These are phyloP conservation scores for Dermochelys coriacea DNA, from an alignment of 2,797 vertebrate species.

Conservation along the genomic window DNA sequence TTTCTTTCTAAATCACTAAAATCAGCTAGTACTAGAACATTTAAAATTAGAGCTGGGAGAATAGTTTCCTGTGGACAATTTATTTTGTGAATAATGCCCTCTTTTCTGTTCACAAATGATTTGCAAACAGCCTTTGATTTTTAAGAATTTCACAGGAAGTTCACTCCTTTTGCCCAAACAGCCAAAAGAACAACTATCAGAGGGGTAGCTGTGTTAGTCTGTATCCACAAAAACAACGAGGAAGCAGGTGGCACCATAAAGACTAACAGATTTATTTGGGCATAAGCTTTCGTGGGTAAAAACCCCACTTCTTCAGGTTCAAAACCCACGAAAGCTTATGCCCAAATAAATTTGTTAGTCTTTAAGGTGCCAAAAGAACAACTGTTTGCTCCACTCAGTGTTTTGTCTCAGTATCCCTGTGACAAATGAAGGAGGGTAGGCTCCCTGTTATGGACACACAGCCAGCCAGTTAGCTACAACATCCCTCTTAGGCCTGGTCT, in stretches of 20 bases:
- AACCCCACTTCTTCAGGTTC: too few species aligned
- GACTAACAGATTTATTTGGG: too few species aligned
- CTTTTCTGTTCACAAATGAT: not conserved
- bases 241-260: too few species aligned
- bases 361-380: not conserved
- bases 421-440: too few species aligned
- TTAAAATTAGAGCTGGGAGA: not conserved
- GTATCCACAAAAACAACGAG: too few species aligned
- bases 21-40: conserved; percentile 3
- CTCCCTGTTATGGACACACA: too few species aligned
- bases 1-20: conserved; percentile 27
- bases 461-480: too few species aligned
- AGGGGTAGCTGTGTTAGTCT: too few species aligned
- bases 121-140: not conserved
- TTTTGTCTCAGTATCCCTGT: not conserved
- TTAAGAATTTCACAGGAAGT: not conserved
- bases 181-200: not conserved
- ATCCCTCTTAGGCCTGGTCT: too few species aligned
- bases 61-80: not conserved
- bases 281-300: too few species aligned
- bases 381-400: not conserved
- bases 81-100: not conserved
- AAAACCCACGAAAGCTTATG: too few species aligned
- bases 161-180: not conserved
- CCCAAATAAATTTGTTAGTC: too few species aligned